Evolutionary conservation across 2,113 vertebrate species (phyloP).

Genomic region (Gasterosteus nipponicus): DNA sequence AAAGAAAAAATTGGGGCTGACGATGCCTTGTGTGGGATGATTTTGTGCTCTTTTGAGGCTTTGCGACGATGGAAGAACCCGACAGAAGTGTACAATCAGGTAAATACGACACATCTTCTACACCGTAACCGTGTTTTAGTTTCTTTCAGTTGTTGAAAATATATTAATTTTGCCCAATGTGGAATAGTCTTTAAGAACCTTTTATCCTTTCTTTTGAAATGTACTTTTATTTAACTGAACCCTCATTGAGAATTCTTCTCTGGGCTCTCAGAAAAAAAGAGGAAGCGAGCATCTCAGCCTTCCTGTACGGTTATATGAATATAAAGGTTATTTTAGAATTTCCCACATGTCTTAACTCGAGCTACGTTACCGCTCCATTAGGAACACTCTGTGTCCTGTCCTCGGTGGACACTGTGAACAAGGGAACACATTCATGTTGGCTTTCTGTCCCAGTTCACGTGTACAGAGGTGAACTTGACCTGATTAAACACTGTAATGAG

Average conservation of each 20-base stretch:
- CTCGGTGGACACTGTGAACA: conserved; percentile 32
- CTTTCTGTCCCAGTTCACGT: conserved; percentile 49
- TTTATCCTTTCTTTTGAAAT: neutral
- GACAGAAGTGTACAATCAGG: conserved; percentile 45
- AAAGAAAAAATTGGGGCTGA: conserved; percentile 6
- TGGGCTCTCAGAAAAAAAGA: conserved; percentile 42
- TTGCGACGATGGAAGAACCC: conserved; percentile 65
- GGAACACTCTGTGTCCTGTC: conserved; percentile 31
- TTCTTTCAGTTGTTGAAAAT: neutral
- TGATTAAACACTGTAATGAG: conserved; percentile 77
- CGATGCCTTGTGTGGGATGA: conserved; percentile 38
- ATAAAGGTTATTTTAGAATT: neutral
- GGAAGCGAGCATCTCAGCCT: conserved; percentile 46
- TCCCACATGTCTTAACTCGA: conserved; percentile 3
- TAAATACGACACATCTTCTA: conserved; percentile 35
- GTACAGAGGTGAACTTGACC: conserved; percentile 67
- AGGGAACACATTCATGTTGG: conserved; percentile 38
- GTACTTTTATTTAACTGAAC: neutral
- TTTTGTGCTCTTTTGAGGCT: conserved; percentile 24
- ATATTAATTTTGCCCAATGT: neutral
- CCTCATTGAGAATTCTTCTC: conserved; percentile 7
- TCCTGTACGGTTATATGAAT: conserved; percentile 36
- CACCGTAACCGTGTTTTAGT: neutral
- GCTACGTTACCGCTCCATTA: conserved; percentile 11
- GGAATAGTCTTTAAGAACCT: neutral